Conservation (phyloP, 2,888 invertebrate species). For the Epinotia brunnichana region DNA sequence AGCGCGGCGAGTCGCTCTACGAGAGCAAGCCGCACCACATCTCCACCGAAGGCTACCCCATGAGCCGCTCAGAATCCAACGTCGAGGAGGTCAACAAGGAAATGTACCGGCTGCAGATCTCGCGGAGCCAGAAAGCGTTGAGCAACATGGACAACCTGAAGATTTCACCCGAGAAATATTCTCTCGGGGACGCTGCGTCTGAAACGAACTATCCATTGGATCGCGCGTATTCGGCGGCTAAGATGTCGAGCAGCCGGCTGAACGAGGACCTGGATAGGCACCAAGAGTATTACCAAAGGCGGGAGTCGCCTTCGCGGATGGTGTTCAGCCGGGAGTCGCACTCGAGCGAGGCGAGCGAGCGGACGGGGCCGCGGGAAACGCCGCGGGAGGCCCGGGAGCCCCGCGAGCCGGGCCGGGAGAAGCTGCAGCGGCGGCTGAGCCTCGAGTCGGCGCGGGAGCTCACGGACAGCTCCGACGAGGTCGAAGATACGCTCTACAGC, state of each 20-base stretch:
- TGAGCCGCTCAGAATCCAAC: constrained; percentile 80
- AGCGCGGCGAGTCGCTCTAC: constrained; percentile 75
- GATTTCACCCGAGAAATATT: constrained; percentile 72
- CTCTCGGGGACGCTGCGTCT: constrained; percentile 70
- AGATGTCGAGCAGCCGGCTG: constrained; percentile 75
- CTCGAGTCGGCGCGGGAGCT: constrained; percentile 88
- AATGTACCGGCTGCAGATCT: constrained; percentile 81
- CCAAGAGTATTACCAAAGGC: constrained; percentile 71
- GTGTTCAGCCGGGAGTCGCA: constrained; percentile 70
- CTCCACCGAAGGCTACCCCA: constrained; percentile 76
- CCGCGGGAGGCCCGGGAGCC: constrained; percentile 53
- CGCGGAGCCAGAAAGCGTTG: constrained; percentile 78
- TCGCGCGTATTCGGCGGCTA: constrained; percentile 76
- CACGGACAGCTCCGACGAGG: constrained; percentile 88
- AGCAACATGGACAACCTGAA: constrained; percentile 79
- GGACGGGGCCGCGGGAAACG: constrained; percentile 63
- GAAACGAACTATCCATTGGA: constrained; percentile 80
- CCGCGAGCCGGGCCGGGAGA: constrained; percentile 69
- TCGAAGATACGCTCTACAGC: constrained; percentile 81
- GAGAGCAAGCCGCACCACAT: constrained; percentile 80
- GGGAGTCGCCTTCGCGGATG: constrained; percentile 69
- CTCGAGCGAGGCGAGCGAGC: constrained; percentile 72
- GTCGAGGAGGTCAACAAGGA: constrained; percentile 82
- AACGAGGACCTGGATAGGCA: constrained; percentile 79
- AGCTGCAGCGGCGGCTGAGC: constrained; percentile 86